Evolutionary conservation across 2,797 vertebrate species (phyloP).

Genomic region (Sebastes dallii): DNA sequence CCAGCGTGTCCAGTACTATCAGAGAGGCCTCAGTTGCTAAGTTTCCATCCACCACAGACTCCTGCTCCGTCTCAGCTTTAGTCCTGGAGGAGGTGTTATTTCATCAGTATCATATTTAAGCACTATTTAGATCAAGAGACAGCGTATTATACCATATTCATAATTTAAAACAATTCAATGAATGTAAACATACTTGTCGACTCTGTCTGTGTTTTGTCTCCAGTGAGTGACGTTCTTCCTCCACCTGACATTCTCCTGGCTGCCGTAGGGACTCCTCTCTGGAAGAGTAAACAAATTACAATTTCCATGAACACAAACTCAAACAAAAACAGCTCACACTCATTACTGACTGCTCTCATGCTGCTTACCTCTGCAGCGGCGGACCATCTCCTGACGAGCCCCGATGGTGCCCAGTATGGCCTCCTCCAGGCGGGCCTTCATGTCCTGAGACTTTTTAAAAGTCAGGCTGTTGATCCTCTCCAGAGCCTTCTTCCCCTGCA

Average conservation of each 20-base stretch:
- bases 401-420: slow-evolving; percentile 92
- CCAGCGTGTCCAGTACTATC: slow-evolving; percentile 90
- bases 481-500: slow-evolving; percentile 88
- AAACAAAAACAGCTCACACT: background rate
- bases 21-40: slow-evolving; percentile 89
- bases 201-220: slow-evolving; percentile 88
- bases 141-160: background rate
- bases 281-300: slow-evolving; percentile 21
- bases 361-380: slow-evolving; percentile 86
- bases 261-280: slow-evolving; percentile 91
- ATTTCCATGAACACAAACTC: slow-evolving; percentile 3
- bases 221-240: slow-evolving; percentile 93
- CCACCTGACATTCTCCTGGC: slow-evolving; percentile 93
- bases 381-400: slow-evolving; percentile 94
- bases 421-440: slow-evolving; percentile 93
- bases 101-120: background rate
- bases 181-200: slow-evolving; percentile 87
- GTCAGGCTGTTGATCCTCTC: slow-evolving; percentile 93
- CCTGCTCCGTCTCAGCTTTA: slow-evolving; percentile 91
- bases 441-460: slow-evolving; percentile 95
- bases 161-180: background rate
- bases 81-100: slow-evolving; percentile 74
- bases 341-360: background rate
- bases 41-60: slow-evolving; percentile 92
- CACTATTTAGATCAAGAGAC: background rate